phyloP scores from a whole-genome alignment of 2,113 vertebrate species.

The Hassar affinis region DNA sequence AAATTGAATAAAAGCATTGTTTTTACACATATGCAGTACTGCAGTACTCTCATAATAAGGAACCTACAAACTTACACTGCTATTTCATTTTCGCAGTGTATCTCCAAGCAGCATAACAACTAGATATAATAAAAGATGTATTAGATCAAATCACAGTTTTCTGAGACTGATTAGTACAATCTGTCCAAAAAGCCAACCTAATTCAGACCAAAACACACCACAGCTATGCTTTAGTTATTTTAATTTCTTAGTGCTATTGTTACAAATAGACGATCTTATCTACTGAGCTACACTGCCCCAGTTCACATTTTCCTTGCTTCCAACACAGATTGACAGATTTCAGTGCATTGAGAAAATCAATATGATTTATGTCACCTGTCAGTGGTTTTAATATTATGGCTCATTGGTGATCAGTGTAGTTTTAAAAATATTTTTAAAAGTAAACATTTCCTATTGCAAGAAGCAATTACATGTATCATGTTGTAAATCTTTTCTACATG shows the following conservation, averaged over 20 bases:
- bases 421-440: too few species aligned
- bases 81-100: background rate
- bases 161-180: conserved; percentile 40
- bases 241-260: conserved; percentile 35
- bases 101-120: background rate
- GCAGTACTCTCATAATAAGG: background rate
- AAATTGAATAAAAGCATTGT: conserved; percentile 58
- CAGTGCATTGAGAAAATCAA: too few species aligned
- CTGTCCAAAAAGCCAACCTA: conserved; percentile 46
- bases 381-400: too few species aligned
- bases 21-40: conserved; percentile 53
- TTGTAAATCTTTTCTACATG: too few species aligned
- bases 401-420: too few species aligned
- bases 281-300: too few species aligned
- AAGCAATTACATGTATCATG: too few species aligned
- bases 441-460: too few species aligned
- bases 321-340: too few species aligned
- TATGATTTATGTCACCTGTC: too few species aligned
- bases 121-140: background rate
- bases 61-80: background rate
- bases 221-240: conserved; percentile 29
- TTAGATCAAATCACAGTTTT: conserved; percentile 12
- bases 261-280: conserved; percentile 2
- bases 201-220: conserved; percentile 48
- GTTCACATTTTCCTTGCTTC: too few species aligned